Evolutionary conservation across 2,888 invertebrate genomes (phyloP).

Genomic region (Morpho achilles): DNA sequence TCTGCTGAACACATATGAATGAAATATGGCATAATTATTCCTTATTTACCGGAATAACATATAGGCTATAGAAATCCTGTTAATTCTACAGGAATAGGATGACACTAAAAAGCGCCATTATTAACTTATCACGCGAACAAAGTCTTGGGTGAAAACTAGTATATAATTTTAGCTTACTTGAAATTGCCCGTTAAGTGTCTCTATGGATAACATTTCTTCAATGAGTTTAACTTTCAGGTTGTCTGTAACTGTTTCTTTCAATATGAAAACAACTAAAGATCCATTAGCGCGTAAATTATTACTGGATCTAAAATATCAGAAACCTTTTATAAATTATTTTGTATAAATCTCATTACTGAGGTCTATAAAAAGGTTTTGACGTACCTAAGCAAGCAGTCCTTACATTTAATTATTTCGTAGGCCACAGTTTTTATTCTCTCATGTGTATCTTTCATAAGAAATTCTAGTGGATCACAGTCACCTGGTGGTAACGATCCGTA

Average conservation of each 20-base stretch:
- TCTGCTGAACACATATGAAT: too few species aligned
- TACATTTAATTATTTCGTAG: conserved; percentile 65
- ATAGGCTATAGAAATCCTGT: too few species aligned
- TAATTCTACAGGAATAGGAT: too few species aligned
- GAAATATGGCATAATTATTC: too few species aligned
- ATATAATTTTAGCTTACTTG: conserved; percentile 59
- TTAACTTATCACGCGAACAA: too few species aligned
- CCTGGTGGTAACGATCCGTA: conserved; percentile 89
- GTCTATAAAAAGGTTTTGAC: neutral
- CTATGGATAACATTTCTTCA: conserved; percentile 62
- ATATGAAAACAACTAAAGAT: conserved; percentile 46
- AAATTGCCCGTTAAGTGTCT: conserved; percentile 56
- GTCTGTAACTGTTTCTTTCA: conserved; percentile 47
- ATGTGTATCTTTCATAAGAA: conserved; percentile 85
- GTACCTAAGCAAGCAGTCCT: conserved; percentile 54
- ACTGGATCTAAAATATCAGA: conserved; percentile 49
- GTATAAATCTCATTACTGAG: conserved; percentile 4
- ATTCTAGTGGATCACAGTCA: conserved; percentile 85
- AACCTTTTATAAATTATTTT: conserved; percentile 1
- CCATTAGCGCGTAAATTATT: conserved; percentile 51
- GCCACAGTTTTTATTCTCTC: conserved; percentile 75
- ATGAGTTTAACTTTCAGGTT: conserved; percentile 56
- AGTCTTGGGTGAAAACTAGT: too few species aligned
- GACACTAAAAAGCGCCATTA: too few species aligned
- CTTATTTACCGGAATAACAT: too few species aligned